phyloP scores from a whole-genome alignment of 2,888 invertebrate species.

The Eristalis pertinax region DNA sequence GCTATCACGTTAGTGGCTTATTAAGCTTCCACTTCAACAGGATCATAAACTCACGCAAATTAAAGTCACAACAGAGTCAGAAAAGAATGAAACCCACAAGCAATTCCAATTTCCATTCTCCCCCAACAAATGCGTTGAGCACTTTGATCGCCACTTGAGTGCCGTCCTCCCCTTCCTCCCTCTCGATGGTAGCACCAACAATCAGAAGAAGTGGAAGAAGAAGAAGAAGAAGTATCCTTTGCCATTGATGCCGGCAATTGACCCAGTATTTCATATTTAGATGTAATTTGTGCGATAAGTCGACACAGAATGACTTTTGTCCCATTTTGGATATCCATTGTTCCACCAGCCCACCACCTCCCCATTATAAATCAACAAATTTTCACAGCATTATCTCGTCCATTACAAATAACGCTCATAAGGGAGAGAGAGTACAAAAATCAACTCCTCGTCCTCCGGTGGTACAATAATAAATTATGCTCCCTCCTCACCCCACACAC shows the following conservation, averaged over 20 bases:
- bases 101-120: not conserved
- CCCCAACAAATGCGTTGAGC: not conserved
- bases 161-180: not conserved
- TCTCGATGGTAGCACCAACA: not conserved
- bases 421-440: slow-evolving; percentile 47
- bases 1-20: not conserved
- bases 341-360: slow-evolving; percentile 12
- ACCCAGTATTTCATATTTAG: slow-evolving; percentile 52
- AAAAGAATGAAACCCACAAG: not conserved
- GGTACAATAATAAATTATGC: slow-evolving; percentile 54
- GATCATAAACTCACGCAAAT: not conserved
- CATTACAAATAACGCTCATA: slow-evolving; percentile 55
- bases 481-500: not conserved
- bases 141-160: not conserved
- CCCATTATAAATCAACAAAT: slow-evolving; percentile 60
- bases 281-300: slow-evolving; percentile 51
- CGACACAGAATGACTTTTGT: slow-evolving; percentile 19
- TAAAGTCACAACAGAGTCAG: not conserved
- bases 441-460: slow-evolving; percentile 54
- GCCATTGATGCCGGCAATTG: slow-evolving; percentile 29
- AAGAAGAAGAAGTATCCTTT: not conserved
- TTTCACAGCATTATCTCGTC: slow-evolving; percentile 60
- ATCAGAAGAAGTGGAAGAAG: not conserved
- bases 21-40: not conserved
- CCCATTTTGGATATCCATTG: slow-evolving; percentile 36